Percentiles rank a stretch among this genome's conserved stretches.
Conservation (phyloP, 2,888 invertebrate species). For the Petrophora chlorosata region DNA sequence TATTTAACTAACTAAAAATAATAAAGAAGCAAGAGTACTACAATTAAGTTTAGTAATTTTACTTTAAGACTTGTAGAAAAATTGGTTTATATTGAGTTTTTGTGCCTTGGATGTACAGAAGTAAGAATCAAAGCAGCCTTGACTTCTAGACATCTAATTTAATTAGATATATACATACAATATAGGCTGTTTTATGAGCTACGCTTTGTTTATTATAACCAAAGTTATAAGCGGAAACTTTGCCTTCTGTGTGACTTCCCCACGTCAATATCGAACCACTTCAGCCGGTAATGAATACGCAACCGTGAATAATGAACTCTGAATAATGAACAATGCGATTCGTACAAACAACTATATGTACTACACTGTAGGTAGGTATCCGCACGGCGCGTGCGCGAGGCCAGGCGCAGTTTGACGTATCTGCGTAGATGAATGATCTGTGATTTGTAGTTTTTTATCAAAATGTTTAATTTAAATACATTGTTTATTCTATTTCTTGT, state of each 20-base stretch:
- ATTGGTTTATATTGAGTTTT: too few relatives aligned
- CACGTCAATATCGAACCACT: conserved; percentile 22
- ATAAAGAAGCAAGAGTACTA: too few relatives aligned
- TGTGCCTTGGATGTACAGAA: too few relatives aligned
- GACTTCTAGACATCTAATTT: too few relatives aligned
- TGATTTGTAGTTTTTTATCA: background rate
- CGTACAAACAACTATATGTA: conserved; percentile 21
- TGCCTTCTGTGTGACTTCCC: conserved; percentile 3
- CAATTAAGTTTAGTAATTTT: too few relatives aligned
- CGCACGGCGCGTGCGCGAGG: background rate
- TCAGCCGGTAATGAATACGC: conserved; percentile 37
- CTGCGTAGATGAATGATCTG: background rate
- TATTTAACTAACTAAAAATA: too few relatives aligned
- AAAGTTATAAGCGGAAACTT: too few relatives aligned
- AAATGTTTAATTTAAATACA: background rate
- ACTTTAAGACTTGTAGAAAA: too few relatives aligned
- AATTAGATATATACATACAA: too few relatives aligned
- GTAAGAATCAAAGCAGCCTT: too few relatives aligned
- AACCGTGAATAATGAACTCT: conserved; percentile 36
- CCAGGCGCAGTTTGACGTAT: background rate
- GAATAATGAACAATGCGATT: conserved; percentile 35
- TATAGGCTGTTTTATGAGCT: too few relatives aligned
- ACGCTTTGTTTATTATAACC: background rate
- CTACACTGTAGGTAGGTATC: background rate
- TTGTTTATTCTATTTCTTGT: too few relatives aligned